phyloP scores from a whole-genome alignment of 2,797 vertebrate genomes.

The Gobionotothen gibberifrons region DNA sequence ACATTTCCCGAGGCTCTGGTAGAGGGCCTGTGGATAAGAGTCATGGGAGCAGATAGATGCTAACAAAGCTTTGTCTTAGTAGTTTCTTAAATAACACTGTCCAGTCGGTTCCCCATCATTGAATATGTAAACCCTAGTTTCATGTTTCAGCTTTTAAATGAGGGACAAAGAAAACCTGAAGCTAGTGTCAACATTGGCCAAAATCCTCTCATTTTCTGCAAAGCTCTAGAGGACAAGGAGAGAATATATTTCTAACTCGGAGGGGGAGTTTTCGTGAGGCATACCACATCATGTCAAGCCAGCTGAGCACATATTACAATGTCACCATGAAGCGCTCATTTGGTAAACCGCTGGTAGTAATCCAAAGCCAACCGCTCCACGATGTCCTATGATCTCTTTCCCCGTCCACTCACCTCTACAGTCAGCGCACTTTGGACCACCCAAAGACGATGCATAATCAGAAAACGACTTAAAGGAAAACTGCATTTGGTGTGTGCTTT shows the following conservation, averaged over 20 bases:
- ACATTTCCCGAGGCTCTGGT: too few relatives aligned
- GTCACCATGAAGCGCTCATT: not conserved
- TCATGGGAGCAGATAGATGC: slow-evolving; percentile 19
- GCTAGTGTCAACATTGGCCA: not conserved
- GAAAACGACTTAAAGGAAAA: slow-evolving; percentile 12
- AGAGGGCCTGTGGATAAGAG: not conserved
- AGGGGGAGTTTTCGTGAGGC: slow-evolving; percentile 5
- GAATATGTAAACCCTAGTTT: not conserved
- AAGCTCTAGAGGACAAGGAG: not conserved
- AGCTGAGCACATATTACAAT: slow-evolving; percentile 1
- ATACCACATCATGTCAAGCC: slow-evolving; percentile 9
- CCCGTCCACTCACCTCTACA: not conserved
- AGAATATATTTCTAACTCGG: not conserved
- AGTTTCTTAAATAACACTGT: not conserved
- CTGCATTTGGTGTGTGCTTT: slow-evolving; percentile 34
- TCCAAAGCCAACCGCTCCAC: not conserved
- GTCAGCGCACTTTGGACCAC: slow-evolving; percentile 4
- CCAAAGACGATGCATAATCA: slow-evolving; percentile 13
- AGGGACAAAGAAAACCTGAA: not conserved
- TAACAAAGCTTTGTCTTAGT: slow-evolving; percentile 2
- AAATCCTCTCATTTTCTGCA: not conserved
- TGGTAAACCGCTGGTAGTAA: slow-evolving; percentile 14
- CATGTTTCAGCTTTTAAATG: slow-evolving; percentile 9
- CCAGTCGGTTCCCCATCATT: not conserved
- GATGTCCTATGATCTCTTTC: slow-evolving; percentile 5